Percentiles rank a stretch among this genome's conserved stretches.
These are phyloP conservation scores for Phaetusa simplex DNA, from an alignment of 2,113 vertebrate genomes.

Conservation along the genomic window DNA sequence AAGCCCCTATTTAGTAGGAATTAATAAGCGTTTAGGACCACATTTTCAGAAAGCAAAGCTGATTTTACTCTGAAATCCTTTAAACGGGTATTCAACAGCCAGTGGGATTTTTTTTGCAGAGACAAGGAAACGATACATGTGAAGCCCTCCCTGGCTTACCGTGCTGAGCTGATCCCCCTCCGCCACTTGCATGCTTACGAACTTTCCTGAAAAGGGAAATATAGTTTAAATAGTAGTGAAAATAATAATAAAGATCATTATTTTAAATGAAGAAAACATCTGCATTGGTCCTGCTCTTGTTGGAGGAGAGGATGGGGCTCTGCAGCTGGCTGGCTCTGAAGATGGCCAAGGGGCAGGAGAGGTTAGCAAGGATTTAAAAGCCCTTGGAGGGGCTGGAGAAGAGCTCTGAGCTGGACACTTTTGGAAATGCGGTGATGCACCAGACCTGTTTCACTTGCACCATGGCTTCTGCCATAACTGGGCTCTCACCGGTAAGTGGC, in stretches of 20 bases:
- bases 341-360: neutral
- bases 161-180: neutral
- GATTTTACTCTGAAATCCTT: neutral
- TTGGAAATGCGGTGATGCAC: neutral
- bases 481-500: neutral
- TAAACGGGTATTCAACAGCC: neutral
- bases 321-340: neutral
- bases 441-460: neutral
- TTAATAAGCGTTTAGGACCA: neutral
- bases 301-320: neutral
- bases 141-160: neutral
- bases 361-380: neutral
- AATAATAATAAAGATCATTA: neutral
- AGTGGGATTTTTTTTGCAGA: neutral
- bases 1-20: neutral
- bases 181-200: neutral
- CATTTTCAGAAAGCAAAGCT: neutral
- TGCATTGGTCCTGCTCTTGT: neutral
- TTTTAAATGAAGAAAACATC: neutral
- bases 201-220: neutral
- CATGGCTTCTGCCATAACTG: neutral
- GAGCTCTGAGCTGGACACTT: neutral
- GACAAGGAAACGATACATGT: accelerated
- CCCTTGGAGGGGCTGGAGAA: neutral
- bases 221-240: neutral